These are phyloP conservation scores for Ciconia stormi DNA, from an alignment of 2,113 vertebrate species.

Conservation along the genomic window DNA sequence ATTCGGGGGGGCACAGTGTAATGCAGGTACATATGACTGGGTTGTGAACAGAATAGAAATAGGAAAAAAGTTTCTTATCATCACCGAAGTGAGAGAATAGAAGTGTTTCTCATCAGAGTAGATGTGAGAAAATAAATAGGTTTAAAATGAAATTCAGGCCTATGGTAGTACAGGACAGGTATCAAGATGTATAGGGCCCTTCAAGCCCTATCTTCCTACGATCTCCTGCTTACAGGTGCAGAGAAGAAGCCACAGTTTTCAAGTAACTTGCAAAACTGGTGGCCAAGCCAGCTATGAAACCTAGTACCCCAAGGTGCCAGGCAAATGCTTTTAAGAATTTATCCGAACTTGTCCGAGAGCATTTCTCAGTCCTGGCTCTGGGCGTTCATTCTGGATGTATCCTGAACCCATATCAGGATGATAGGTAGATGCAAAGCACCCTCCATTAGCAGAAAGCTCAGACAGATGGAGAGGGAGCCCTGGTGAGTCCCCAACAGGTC, in stretches of 20 bases:
- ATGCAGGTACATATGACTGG: neutral
- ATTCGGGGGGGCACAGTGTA: neutral
- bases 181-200: accelerated
- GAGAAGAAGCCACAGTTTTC: neutral
- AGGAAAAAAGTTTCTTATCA: neutral
- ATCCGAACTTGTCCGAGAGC: neutral
- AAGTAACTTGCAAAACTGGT: neutral
- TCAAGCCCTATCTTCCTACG: neutral
- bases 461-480: neutral
- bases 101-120: neutral
- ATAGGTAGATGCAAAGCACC: neutral
- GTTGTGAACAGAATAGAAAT: neutral
- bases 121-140: neutral
- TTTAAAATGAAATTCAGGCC: neutral
- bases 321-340: neutral
- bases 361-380: neutral
- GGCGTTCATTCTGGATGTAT: neutral
- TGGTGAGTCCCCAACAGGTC: neutral
- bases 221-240: neutral
- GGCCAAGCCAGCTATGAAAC: neutral
- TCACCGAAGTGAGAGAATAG: neutral
- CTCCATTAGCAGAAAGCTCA: neutral
- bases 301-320: neutral
- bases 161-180: neutral
- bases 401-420: accelerated